Evolutionary conservation across 2,888 invertebrate species (phyloP), one percentile per base, ranked within the genome.

Genomic region (Halictus ligatus): DNA sequence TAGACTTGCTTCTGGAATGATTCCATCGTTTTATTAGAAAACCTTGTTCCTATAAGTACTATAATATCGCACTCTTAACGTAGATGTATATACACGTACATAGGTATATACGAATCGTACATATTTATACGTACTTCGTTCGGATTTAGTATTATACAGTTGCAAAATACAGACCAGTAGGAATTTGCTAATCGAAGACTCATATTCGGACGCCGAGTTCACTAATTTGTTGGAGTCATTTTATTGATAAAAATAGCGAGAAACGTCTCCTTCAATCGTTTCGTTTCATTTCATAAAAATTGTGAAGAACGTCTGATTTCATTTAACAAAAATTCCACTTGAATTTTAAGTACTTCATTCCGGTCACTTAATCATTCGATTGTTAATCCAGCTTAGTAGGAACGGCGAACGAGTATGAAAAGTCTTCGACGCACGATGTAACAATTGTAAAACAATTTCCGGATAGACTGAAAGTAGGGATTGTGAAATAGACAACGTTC

Each of bases 11-110:
- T 81, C 48, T 81, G 80, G 90, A 84, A 84, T 88, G 87, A 84
- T 72, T 81, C 87, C 91, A 87, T 81, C 48, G 75, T 92, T 92
- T 92, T 92, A 92, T 92, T 92, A 89, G 58, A 92, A 92, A 92
- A 89, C 88, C 83, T 91, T 83, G 78, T 88, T 86, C 78, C 89
- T 89, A 88, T 92, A 89, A 89, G 89, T 84, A 86, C 75, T 86
- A 78, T 88, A 84, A 80, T 91, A 89, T 89, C 83, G 86, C 86
- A 75, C 78, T 83, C 81, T 89, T 89, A 88, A 87, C 78, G 73
- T 90, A 80, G 75, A 81, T 82, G 60, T 84, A 75, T 81, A 81
- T 80, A 83, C 86, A 83, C 84, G 81, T 87, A 87, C 81, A 80
- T 89, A 85, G 87, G 79, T 78, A 86, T 87, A 80, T 82, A 88